Evolutionary conservation across 2,888 invertebrate species (phyloP).

Genomic region (Augiades crinisus): DNA sequence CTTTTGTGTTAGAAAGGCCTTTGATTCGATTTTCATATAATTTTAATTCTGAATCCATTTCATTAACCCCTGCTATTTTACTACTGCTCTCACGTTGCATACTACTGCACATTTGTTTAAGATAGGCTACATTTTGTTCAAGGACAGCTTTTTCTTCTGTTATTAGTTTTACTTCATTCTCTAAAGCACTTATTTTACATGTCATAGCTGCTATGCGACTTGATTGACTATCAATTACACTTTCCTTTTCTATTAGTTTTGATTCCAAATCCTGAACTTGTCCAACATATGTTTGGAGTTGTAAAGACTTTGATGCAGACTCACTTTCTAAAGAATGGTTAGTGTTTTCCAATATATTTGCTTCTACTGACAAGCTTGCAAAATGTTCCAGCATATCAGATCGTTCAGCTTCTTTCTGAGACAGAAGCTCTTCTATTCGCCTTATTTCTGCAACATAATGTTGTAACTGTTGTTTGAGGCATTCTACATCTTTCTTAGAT

Average conservation of each 20-base stretch:
- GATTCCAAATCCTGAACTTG: slow-evolving; percentile 84
- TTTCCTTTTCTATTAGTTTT: slow-evolving; percentile 76
- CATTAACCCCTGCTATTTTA: slow-evolving; percentile 45
- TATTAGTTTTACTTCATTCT: slow-evolving; percentile 69
- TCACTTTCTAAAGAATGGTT: slow-evolving; percentile 90
- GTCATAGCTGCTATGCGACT: slow-evolving; percentile 60
- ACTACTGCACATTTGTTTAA: slow-evolving; percentile 70
- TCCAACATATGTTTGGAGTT: slow-evolving; percentile 71
- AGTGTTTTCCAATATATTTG: slow-evolving; percentile 87
- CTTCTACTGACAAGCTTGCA: slow-evolving; percentile 88
- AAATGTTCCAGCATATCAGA: slow-evolving; percentile 91
- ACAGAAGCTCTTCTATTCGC: slow-evolving; percentile 88
- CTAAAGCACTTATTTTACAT: slow-evolving; percentile 61
- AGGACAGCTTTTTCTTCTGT: slow-evolving; percentile 66
- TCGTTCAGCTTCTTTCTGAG: slow-evolving; percentile 88
- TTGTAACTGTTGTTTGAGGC: slow-evolving; percentile 88
- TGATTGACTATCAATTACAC: slow-evolving; percentile 61
- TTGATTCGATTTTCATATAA: slow-evolving; percentile 72
- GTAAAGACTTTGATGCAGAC: slow-evolving; percentile 85
- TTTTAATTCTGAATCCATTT: slow-evolving; percentile 66
- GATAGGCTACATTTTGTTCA: slow-evolving; percentile 65
- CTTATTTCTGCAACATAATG: slow-evolving; percentile 92
- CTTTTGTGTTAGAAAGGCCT: slow-evolving; percentile 76
- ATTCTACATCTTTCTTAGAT: slow-evolving; percentile 86
- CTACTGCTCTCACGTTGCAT: slow-evolving; percentile 53